Percentiles rank a stretch among this genome's conserved stretches.
phyloP scores from a whole-genome alignment of 2,113 vertebrate species.

The Gorsachius goisagi region DNA sequence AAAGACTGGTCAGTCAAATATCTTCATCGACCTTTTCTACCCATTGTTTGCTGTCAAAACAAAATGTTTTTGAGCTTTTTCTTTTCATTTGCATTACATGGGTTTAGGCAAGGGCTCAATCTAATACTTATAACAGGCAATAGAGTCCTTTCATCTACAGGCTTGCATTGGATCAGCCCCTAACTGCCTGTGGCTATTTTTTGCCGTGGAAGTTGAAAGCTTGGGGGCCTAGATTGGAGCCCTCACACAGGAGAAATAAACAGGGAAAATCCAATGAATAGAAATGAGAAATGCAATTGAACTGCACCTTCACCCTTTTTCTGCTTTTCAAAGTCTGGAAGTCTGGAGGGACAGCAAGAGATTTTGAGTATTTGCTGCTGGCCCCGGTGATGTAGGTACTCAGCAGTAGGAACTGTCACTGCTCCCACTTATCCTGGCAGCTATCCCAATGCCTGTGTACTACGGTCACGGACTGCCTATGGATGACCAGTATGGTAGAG shows the following conservation, averaged over 20 bases:
- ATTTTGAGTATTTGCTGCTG: neutral
- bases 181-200: neutral
- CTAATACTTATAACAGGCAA: neutral
- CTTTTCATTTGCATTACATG: neutral
- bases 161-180: neutral
- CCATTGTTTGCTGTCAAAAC: neutral
- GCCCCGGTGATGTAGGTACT: neutral
- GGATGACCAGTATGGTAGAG: neutral
- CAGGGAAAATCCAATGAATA: neutral
- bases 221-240: neutral
- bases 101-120: neutral
- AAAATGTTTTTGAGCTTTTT: neutral
- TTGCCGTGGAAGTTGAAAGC: neutral
- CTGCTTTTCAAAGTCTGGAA: neutral
- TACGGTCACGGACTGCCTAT: too few species aligned
- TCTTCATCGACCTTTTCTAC: neutral
- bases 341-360: neutral
- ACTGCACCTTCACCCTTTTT: neutral
- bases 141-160: neutral
- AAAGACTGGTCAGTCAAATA: neutral
- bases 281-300: neutral
- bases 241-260: neutral
- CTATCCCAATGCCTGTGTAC: neutral
- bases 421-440: neutral
- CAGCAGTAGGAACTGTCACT: neutral